Percentiles rank a stretch among this genome's conserved stretches.
Evolutionary conservation across 2,113 vertebrate species (phyloP).

Genomic region (Scortum barcoo): DNA sequence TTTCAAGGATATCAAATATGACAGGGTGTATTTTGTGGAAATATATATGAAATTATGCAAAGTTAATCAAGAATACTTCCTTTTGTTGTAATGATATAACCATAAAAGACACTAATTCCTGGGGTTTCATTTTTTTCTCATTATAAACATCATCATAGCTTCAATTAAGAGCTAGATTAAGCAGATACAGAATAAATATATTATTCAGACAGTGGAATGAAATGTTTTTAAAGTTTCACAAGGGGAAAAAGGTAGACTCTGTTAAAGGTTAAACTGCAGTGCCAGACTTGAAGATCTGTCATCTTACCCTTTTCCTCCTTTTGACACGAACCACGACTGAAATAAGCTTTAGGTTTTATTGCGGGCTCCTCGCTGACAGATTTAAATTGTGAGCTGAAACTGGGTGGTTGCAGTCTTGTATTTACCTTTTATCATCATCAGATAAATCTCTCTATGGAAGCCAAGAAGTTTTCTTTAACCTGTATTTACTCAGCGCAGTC

Average conservation of each 20-base stretch:
- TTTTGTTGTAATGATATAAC: neutral
- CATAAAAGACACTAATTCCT: neutral
- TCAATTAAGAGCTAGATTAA: neutral
- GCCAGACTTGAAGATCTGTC: neutral
- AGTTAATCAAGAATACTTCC: neutral
- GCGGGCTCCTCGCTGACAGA: neutral
- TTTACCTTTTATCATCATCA: neutral
- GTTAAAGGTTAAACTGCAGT: too few species aligned
- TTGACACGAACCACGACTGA: neutral
- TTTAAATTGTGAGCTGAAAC: neutral
- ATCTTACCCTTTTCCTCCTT: neutral
- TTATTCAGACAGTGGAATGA: neutral
- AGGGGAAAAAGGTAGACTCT: neutral
- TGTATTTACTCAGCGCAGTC: conserved; percentile 3
- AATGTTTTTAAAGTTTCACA: neutral
- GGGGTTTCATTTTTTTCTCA: neutral
- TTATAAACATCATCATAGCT: neutral
- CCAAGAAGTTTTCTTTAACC: neutral
- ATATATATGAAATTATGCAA: neutral
- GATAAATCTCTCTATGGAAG: neutral
- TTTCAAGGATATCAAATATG: neutral
- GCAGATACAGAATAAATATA: neutral
- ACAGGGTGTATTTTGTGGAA: neutral
- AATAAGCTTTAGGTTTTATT: neutral
- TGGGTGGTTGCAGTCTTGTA: neutral